phyloP scores from a whole-genome alignment of 2,888 invertebrate genomes.

The Uloborus plumipes region DNA sequence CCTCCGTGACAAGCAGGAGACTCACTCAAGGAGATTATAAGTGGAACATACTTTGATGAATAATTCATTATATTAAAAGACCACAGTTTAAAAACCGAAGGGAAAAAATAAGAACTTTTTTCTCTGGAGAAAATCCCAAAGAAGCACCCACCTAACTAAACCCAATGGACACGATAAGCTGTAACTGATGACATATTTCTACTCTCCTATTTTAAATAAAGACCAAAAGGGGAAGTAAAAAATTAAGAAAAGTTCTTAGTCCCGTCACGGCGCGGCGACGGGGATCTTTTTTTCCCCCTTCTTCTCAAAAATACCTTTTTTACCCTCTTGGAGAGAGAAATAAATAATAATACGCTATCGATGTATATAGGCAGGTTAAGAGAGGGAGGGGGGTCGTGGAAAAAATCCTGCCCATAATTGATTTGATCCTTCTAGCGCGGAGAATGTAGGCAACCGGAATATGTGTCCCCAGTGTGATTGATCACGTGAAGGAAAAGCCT shows the following conservation, averaged over 20 bases:
- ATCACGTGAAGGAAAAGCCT: constrained; percentile 53
- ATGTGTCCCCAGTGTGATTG: constrained; percentile 52
- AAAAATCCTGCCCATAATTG: constrained; percentile 52
- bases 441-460: constrained; percentile 20
- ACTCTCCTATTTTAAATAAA: neutral
- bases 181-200: constrained; percentile 44
- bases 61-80: constrained; percentile 51
- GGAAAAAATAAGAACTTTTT: constrained; percentile 16
- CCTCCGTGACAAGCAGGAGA: no score
- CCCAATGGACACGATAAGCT: constrained; percentile 50
- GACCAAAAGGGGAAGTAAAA: neutral
- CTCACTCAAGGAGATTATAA: constrained; percentile 39
- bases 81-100: constrained; percentile 4
- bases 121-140: neutral
- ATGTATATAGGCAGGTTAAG: constrained; percentile 15
- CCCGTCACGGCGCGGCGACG: neutral
- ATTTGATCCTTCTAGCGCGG: constrained; percentile 47
- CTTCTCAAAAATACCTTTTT: constrained; percentile 17
- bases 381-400: constrained; percentile 7
- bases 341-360: constrained; percentile 39
- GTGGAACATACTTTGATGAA: constrained; percentile 39
- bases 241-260: constrained; percentile 1
- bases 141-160: constrained; percentile 42
- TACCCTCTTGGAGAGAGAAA: constrained; percentile 22
- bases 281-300: constrained; percentile 10